Evolutionary conservation across 2,888 invertebrate species (phyloP).

Genomic region (Caenorhabditis sp.): DNA sequence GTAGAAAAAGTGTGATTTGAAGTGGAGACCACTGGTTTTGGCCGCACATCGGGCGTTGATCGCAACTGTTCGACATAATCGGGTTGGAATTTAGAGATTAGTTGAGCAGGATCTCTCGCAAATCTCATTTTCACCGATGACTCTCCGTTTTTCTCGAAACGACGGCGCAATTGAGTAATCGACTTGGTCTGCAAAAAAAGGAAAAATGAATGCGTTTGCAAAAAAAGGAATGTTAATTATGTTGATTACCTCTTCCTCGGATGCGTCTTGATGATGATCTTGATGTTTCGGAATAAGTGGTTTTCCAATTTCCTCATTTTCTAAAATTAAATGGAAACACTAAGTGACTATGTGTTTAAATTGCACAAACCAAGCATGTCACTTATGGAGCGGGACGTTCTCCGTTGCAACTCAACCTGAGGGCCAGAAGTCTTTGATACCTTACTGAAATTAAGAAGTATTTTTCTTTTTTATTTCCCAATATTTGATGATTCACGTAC

Average conservation of each 20-base stretch:
- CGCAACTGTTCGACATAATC: constrained; percentile 44
- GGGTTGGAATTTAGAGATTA: constrained; percentile 55
- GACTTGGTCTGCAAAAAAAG: constrained; percentile 48
- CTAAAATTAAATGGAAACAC: constrained; percentile 11
- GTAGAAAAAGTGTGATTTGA: constrained; percentile 25
- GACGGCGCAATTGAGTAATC: constrained; percentile 52
- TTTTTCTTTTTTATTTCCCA: too few species aligned
- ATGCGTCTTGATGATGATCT: constrained; percentile 8
- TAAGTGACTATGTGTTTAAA: too few species aligned
- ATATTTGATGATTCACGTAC: constrained; percentile 25
- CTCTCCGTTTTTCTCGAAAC: constrained; percentile 62
- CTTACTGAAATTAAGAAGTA: constrained; percentile 18
- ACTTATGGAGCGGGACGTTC: constrained; percentile 59
- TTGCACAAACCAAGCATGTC: constrained; percentile 53
- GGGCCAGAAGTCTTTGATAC: constrained; percentile 12
- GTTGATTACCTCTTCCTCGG: constrained; percentile 37
- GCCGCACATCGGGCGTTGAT: constrained; percentile 17
- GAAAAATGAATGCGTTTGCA: constrained; percentile 4
- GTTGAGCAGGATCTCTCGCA: constrained; percentile 56
- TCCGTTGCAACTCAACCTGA: constrained; percentile 23
- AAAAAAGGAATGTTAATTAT: background rate
- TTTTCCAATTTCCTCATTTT: constrained; percentile 41
- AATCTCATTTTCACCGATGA: constrained; percentile 58
- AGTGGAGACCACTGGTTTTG: constrained; percentile 25
- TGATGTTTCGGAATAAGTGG: constrained; percentile 17